A percentile compares a stretch with the other conserved stretches of the same genome.
Conservation (phyloP, 2,113 vertebrate genomes). For the Scatophagus argus region DNA sequence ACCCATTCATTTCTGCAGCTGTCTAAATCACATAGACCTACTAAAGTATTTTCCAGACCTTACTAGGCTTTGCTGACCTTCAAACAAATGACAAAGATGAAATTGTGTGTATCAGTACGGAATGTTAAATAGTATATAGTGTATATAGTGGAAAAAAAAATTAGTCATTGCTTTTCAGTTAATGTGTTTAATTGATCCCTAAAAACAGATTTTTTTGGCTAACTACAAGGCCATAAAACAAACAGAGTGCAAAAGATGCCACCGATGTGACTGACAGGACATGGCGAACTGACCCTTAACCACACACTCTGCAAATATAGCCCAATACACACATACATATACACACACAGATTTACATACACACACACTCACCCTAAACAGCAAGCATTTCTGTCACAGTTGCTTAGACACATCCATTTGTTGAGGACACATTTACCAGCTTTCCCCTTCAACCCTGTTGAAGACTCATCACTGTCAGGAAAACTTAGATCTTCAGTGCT, state of each 20-base stretch:
- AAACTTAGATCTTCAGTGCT: background rate
- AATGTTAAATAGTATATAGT: background rate
- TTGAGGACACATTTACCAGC: constrained; percentile 10
- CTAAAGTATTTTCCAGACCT: constrained; percentile 21
- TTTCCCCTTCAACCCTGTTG: background rate
- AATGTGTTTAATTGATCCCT: background rate
- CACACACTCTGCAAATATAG: constrained; percentile 4
- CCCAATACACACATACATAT: constrained; percentile 30
- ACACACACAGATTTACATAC: constrained; percentile 5
- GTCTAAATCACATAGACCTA: constrained; percentile 17
- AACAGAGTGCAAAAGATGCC: background rate
- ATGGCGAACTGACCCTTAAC: constrained; percentile 31
- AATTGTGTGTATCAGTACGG: background rate
- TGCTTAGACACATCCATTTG: constrained; percentile 30
- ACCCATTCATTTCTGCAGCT: constrained; percentile 35
- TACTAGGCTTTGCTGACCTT: background rate
- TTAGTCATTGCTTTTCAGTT: background rate
- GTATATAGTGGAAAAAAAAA: background rate
- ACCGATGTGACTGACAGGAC: constrained; percentile 2
- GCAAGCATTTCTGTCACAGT: constrained; percentile 27
- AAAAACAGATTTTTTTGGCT: background rate
- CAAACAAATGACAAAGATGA: constrained; percentile 17
- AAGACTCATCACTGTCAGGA: too few species aligned
- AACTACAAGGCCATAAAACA: background rate
- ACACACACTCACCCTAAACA: background rate